Evolutionary conservation across 2,113 vertebrate genomes (phyloP).

Genomic region (Cheirogaleus medius): DNA sequence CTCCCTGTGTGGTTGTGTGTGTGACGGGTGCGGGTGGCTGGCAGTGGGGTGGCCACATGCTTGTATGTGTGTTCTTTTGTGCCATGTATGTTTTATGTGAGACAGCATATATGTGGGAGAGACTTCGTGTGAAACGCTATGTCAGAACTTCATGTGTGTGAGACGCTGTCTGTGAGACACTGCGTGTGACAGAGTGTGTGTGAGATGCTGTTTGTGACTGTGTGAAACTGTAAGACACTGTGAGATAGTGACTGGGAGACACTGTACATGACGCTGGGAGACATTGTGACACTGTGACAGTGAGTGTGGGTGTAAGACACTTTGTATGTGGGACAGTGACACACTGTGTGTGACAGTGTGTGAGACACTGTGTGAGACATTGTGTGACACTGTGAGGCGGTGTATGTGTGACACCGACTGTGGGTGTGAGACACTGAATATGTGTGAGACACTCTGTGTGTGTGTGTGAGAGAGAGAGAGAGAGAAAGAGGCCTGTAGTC

Average conservation of each 20-base stretch:
- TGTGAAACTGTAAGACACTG: not conserved
- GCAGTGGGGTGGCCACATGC: accelerated
- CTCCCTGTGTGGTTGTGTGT: not conserved
- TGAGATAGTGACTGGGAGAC: no score
- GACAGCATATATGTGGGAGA: not conserved
- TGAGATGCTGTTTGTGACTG: not conserved
- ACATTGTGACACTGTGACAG: not conserved
- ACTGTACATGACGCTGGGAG: no score
- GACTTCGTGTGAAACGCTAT: not conserved
- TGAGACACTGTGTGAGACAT: not conserved
- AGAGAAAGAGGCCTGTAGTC: not conserved
- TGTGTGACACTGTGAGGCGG: not conserved
- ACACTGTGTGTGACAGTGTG: not conserved
- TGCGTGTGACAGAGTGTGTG: not conserved
- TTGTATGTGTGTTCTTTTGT: not conserved
- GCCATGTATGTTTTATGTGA: not conserved
- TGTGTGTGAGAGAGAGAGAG: not conserved
- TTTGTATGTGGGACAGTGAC: not conserved
- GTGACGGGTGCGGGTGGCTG: not conserved
- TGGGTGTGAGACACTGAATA: no score
- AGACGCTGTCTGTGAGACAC: not conserved
- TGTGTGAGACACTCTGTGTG: not conserved
- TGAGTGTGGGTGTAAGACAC: not conserved
- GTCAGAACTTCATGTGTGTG: not conserved
- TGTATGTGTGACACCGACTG: not conserved